A percentile compares a stretch with the other conserved stretches of the same genome.
These are phyloP conservation scores for Bombus polaris DNA, from an alignment of 1,140 invertebrate genomes.

Conservation along the genomic window DNA sequence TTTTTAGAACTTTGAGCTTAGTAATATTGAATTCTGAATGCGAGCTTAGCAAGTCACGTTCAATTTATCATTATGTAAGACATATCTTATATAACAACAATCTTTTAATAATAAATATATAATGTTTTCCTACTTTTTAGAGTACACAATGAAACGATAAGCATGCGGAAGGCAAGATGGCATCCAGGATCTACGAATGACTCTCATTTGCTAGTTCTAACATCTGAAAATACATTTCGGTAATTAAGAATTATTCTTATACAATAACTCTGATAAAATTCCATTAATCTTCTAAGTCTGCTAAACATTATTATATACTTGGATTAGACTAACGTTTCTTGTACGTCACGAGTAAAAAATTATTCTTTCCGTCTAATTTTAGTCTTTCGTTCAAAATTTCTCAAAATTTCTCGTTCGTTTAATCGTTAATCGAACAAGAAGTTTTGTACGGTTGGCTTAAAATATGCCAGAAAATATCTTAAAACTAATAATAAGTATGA, in stretches of 20 bases:
- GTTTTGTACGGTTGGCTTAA: not conserved
- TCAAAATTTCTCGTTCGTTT: no score
- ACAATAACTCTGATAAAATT: not conserved
- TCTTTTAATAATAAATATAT: not conserved
- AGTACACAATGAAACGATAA: constrained; percentile 83
- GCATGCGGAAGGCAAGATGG: constrained; percentile 89
- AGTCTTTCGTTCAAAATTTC: no score
- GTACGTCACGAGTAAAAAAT: no score
- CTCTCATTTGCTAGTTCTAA: constrained; percentile 89
- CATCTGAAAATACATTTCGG: constrained; percentile 92
- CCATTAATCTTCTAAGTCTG: no score
- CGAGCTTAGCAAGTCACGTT: no score
- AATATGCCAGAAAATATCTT: not conserved
- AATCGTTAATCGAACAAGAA: not conserved
- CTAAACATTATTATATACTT: not conserved
- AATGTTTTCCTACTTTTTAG: constrained; percentile 74
- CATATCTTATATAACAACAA: no score
- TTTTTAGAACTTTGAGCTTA: no score
- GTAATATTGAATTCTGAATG: no score
- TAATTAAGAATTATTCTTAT: constrained; percentile 72
- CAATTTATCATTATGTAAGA: no score
- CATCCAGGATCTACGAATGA: constrained; percentile 91
- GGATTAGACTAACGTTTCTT: no score
- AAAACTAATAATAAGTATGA: constrained; percentile 21
- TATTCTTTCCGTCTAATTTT: no score